These are phyloP conservation scores for Exephanes ischioxanthus DNA, from an alignment of 2,888 invertebrate genomes.

Conservation along the genomic window DNA sequence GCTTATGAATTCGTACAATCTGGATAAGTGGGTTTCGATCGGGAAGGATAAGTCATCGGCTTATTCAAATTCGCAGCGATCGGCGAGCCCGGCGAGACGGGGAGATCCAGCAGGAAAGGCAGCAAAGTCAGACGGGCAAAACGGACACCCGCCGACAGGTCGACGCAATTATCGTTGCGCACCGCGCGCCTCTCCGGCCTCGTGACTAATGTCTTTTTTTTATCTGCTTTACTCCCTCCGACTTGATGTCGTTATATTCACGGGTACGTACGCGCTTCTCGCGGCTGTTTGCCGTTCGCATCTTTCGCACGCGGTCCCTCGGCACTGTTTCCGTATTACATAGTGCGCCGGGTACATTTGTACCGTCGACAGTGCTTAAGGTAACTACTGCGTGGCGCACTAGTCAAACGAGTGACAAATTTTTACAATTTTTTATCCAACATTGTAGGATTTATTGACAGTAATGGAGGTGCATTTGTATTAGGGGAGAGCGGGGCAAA, in stretches of 20 bases:
- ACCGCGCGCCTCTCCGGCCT: slow-evolving; percentile 65
- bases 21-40: slow-evolving; percentile 15
- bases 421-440: background rate
- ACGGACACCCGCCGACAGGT: slow-evolving; percentile 62
- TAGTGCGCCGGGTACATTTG: slow-evolving; percentile 2
- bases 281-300: slow-evolving; percentile 75
- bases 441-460: background rate
- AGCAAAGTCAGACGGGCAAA: slow-evolving; percentile 5
- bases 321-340: slow-evolving; percentile 54
- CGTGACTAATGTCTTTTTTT: slow-evolving; percentile 84
- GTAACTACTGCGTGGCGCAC: too few species aligned
- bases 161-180: slow-evolving; percentile 79
- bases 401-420: too few species aligned
- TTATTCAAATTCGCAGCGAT: slow-evolving; percentile 66
- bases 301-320: slow-evolving; percentile 66
- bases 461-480: background rate
- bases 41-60: slow-evolving; percentile 47
- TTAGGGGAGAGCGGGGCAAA: too few species aligned
- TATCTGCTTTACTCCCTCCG: slow-evolving; percentile 77
- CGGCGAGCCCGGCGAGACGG: slow-evolving; percentile 25
- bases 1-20: slow-evolving; percentile 16
- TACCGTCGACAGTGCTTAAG: background rate
- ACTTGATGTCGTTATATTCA: slow-evolving; percentile 78
- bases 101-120: background rate
- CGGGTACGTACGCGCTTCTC: slow-evolving; percentile 48